A percentile compares a stretch with the other conserved stretches of the same genome.
phyloP scores from a whole-genome alignment of 2,888 invertebrate species.

The Agrochola lota region DNA sequence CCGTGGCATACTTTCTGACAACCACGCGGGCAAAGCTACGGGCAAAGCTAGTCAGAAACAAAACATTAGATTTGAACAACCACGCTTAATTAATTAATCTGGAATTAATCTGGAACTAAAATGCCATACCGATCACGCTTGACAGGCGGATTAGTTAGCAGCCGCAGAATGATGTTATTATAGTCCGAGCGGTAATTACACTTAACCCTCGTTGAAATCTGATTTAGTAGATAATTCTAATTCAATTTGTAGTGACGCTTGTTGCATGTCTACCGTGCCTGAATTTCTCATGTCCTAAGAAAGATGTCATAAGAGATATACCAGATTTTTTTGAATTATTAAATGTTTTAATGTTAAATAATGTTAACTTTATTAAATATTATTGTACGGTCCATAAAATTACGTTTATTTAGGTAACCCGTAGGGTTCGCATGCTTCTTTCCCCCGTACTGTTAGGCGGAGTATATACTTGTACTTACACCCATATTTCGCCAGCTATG shows the following conservation, averaged over 20 bases:
- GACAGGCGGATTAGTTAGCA: conserved; percentile 38
- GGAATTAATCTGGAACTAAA: not conserved
- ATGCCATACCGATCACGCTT: conserved; percentile 6
- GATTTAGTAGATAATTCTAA: conserved; percentile 27
- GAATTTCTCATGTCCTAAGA: not conserved
- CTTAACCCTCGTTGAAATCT: conserved; percentile 33
- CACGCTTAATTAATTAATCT: not conserved
- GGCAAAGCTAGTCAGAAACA: no score
- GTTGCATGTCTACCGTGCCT: not conserved
- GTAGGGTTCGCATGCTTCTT: no score
- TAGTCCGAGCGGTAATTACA: conserved; percentile 21
- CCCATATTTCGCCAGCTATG: not conserved
- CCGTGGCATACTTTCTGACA: no score
- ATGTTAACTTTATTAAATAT: no score
- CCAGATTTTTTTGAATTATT: not conserved
- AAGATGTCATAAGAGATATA: no score
- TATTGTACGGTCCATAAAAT: not conserved
- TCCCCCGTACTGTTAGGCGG: no score
- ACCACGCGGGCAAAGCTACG: no score
- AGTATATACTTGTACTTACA: no score
- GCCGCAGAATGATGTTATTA: conserved; percentile 36
- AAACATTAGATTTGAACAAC: not conserved
- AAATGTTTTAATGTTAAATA: no score
- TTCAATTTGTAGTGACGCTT: conserved; percentile 16
- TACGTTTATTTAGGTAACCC: no score